Base-by-base conservation (phyloP, 2,888 invertebrate genomes). In the Drosophila atroscutellata region DNA sequence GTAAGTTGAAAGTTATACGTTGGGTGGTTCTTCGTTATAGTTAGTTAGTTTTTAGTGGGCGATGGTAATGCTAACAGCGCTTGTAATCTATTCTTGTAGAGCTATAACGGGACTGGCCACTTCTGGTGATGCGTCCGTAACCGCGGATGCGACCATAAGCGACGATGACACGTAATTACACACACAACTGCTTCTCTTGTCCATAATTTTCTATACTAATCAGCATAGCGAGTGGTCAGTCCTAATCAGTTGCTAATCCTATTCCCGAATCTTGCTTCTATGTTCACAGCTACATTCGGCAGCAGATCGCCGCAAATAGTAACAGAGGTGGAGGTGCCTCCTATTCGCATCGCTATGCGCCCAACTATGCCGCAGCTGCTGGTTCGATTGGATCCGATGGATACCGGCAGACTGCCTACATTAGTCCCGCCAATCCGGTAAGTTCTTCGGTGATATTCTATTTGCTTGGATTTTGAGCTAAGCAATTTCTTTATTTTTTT, bases 351-450 rank as follows among this genome's bases (percentile, higher is more conserved):
- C 87, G 88, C 30, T 92, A 92, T 84, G 91, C 91, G 24, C 92
- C 93, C 45, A 92, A 87, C 59, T 93, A 90, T 79, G 95, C 95
- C 0, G 93, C 91, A 50, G 95, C 96, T 2, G 92, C 94, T 45
- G 95, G 94, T 0, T 92, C 93, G 1, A 92, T 94, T 54, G 94
- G 95, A 30, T 94, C 95, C 0, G 94, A 93, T 26, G 95, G 93
- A 69, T 91, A 92, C 20, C 94, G 94, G 58, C 96, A 96, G 83
- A 92, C 94, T 1, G 95, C 95, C 30, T 92, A 92, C 9, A 94
- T 96, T 36, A 94, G 91, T 80, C 96, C 96, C 1, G 92, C 92
- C 75, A 95, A 95, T 92, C 94, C 94, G 55, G 96, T 96, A 47
- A 42, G 65, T 1, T 2, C 5, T 5, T 8, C 20, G 0, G 9